Evolutionary conservation across 2,888 invertebrate species (phyloP).

Genomic region (Dicycla oo): DNA sequence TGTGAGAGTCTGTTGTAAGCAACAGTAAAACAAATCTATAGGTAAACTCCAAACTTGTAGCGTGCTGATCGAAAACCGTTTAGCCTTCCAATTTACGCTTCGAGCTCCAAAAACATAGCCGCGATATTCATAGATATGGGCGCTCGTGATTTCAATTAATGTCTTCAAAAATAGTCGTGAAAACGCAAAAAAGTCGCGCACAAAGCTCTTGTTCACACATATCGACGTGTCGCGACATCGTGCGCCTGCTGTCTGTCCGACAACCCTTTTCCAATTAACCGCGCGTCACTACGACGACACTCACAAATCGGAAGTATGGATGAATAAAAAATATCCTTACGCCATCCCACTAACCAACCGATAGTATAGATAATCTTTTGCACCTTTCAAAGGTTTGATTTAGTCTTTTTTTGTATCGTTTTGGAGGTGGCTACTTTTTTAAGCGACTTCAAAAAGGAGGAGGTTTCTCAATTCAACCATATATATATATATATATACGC

Average conservation of each 20-base stretch:
- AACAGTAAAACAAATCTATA: background rate
- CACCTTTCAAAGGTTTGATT: constrained; percentile 7
- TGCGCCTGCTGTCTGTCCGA: constrained; percentile 58
- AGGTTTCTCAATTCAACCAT: too few relatives aligned
- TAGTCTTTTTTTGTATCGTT: background rate
- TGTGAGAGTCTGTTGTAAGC: background rate
- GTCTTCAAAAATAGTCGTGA: constrained; percentile 58
- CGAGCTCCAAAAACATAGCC: constrained; percentile 19
- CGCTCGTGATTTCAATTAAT: constrained; percentile 67
- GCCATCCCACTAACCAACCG: background rate
- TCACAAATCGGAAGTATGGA: constrained; percentile 60
- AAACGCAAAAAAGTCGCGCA: constrained; percentile 43
- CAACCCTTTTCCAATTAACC: constrained; percentile 77
- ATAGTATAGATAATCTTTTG: constrained; percentile 7
- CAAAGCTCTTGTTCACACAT: constrained; percentile 56
- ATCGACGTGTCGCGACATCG: constrained; percentile 53
- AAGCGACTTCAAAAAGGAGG: too few relatives aligned
- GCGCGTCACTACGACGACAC: constrained; percentile 75
- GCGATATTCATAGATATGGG: constrained; percentile 46
- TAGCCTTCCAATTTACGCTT: constrained; percentile 35
- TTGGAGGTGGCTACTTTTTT: background rate
- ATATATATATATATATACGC: too few relatives aligned
- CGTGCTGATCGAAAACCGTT: constrained; percentile 14
- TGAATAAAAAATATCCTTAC: constrained; percentile 59
- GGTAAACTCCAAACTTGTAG: background rate